These are phyloP conservation scores for Chondrosia reniformis DNA, from an alignment of 37 sponge, comb jelly and placozoan species.

Conservation along the genomic window DNA sequence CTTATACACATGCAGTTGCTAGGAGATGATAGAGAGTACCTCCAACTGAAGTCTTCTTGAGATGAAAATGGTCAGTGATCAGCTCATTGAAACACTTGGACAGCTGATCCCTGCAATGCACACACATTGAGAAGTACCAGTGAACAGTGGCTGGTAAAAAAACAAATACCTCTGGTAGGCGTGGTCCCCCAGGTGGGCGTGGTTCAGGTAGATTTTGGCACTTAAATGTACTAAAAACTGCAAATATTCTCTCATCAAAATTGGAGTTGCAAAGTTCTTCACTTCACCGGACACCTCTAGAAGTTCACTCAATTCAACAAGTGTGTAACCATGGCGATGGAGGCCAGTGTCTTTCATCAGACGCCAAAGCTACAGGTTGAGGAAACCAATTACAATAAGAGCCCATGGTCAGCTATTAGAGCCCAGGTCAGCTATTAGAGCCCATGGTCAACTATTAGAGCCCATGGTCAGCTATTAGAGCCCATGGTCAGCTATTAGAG, in stretches of 20 bases:
- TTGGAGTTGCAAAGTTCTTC: constrained; percentile 8
- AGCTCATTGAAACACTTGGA: not conserved
- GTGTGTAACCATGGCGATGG: constrained; percentile 21
- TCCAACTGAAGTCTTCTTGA: too few species aligned
- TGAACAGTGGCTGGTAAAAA: too few species aligned
- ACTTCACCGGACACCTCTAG: not conserved
- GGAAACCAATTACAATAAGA: not conserved
- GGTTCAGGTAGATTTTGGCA: constrained; percentile 26
- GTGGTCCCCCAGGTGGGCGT: not conserved
- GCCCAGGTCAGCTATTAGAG: too few species aligned
- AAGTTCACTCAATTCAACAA: constrained; percentile 3
- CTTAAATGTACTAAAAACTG: constrained; percentile 55
- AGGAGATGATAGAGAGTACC: too few species aligned
- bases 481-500: too few species aligned
- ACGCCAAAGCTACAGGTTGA: constrained; percentile 51
- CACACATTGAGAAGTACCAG: not conserved
- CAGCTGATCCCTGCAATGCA: not conserved
- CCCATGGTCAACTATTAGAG: too few species aligned
- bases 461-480: too few species aligned
- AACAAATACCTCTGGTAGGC: not conserved
- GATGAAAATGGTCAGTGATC: not conserved
- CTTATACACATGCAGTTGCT: too few species aligned
- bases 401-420: too few species aligned
- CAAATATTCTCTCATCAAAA: constrained; percentile 80
- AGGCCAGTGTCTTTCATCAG: constrained; percentile 64